These are phyloP conservation scores for Conus betulinus DNA, from an alignment of 1,140 invertebrate species.

Conservation along the genomic window DNA sequence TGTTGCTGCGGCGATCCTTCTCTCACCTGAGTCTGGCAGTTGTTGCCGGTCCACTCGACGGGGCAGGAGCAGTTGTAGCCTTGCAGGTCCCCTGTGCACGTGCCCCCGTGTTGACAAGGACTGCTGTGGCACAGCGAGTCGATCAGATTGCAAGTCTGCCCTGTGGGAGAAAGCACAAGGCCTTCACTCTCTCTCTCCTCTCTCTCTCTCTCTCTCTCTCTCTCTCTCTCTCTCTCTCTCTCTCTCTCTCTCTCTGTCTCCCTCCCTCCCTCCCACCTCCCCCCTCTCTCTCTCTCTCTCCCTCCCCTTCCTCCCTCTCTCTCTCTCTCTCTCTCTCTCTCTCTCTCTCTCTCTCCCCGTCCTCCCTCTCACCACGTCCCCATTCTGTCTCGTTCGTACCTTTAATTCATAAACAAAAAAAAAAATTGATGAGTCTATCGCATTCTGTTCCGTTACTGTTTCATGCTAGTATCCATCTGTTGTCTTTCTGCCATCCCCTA, in stretches of 20 bases:
- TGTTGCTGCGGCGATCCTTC: not conserved
- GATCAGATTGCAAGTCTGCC: not conserved
- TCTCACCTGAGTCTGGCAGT: constrained; percentile 10
- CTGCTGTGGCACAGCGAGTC: not conserved
- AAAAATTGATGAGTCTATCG: no score
- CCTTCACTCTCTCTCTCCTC: no score
- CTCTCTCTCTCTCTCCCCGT: not conserved
- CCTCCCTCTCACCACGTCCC: not conserved
- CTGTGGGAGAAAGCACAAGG: not conserved
- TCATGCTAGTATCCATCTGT: no score
- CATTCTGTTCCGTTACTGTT: no score
- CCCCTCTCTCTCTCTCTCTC: constrained; percentile 13
- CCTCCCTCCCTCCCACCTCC: not conserved
- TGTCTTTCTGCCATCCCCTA: no score
- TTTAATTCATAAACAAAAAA: no score
- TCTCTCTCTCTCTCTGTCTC: not conserved
- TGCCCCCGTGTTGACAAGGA: constrained; percentile 8
- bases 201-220: no score
- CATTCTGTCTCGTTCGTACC: not conserved
- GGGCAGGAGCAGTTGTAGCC: not conserved
- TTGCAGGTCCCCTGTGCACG: not conserved
- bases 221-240: not conserved
- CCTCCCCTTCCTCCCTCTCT: not conserved
- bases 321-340: not conserved
- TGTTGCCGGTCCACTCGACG: not conserved